These are phyloP conservation scores for Sesia bembeciformis DNA, from an alignment of 2,888 invertebrate genomes.

Conservation along the genomic window DNA sequence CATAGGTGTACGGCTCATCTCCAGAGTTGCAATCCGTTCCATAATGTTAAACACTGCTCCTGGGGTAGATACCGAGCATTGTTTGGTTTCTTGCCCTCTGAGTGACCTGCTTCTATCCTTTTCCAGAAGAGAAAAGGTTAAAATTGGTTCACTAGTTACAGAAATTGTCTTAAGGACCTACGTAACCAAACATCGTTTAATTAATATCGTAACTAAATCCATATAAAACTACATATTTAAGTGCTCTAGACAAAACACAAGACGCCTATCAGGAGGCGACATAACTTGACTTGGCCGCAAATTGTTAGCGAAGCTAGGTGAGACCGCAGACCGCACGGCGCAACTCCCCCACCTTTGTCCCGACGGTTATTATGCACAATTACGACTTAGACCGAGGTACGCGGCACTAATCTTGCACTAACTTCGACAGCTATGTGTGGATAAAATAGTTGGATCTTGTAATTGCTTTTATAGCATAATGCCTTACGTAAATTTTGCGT, in stretches of 20 bases:
- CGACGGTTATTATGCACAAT: constrained; percentile 59
- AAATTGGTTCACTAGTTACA: background rate
- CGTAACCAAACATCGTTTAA: background rate
- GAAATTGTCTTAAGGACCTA: background rate
- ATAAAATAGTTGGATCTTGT: constrained; percentile 34
- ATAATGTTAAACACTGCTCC: too few species aligned
- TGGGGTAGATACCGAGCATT: too few species aligned
- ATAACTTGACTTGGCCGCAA: constrained; percentile 45
- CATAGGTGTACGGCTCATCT: too few species aligned
- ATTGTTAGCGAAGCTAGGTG: constrained; percentile 47
- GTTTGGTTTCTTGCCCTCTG: too few species aligned
- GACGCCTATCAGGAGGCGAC: constrained; percentile 25
- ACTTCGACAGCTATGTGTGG: constrained; percentile 29
- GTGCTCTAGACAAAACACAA: constrained; percentile 1
- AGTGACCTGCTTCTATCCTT: too few species aligned
- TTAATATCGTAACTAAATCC: background rate
- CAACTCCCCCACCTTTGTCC: constrained; percentile 43
- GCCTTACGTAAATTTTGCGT: background rate
- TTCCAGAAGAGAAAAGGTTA: background rate
- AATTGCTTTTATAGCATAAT: constrained; percentile 14
- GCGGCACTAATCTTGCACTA: constrained; percentile 51
- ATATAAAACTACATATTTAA: constrained; percentile 9
- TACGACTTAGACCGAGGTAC: constrained; percentile 49
- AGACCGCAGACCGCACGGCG: constrained; percentile 36
- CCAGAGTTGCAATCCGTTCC: too few species aligned